These are phyloP conservation scores for Crotalus helleri DNA, from an alignment of 2,113 vertebrate species.

Conservation along the genomic window DNA sequence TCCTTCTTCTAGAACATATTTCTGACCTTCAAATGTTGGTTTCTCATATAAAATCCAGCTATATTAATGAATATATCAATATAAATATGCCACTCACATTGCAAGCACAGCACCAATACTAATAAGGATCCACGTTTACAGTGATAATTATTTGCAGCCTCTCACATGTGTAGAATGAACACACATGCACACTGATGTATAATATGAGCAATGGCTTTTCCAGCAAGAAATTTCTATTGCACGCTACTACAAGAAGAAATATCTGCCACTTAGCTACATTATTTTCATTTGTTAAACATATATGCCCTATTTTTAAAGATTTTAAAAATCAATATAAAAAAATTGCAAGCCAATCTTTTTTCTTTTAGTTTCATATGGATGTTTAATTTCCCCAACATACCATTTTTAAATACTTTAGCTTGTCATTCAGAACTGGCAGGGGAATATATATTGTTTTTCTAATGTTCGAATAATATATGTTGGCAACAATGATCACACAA, in stretches of 20 bases:
- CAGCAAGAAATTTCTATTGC: not conserved
- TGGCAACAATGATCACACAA: too few relatives aligned
- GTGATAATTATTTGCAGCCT: not conserved
- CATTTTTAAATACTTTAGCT: not conserved
- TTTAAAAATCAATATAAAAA: not conserved
- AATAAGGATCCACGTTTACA: not conserved
- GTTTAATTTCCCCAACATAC: not conserved
- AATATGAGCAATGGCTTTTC: not conserved
- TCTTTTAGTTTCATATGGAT: not conserved
- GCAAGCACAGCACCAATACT: not conserved
- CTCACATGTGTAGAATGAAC: too few relatives aligned
- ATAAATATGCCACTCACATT: slow-evolving; percentile 11
- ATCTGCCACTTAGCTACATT: not conserved
- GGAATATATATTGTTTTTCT: not conserved
- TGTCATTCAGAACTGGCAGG: not conserved
- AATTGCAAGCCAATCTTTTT: not conserved
- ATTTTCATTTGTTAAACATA: not conserved
- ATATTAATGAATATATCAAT: slow-evolving; percentile 37
- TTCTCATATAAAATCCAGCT: slow-evolving; percentile 87
- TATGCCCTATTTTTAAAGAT: not conserved
- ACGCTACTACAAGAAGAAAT: not conserved
- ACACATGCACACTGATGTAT: not conserved
- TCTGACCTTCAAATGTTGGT: slow-evolving; percentile 75
- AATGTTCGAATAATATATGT: too few relatives aligned
- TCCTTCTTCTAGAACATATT: slow-evolving; percentile 80